Evolutionary conservation across 2,797 vertebrate genomes (phyloP).

Genomic region (Cossypha polioptera): DNA sequence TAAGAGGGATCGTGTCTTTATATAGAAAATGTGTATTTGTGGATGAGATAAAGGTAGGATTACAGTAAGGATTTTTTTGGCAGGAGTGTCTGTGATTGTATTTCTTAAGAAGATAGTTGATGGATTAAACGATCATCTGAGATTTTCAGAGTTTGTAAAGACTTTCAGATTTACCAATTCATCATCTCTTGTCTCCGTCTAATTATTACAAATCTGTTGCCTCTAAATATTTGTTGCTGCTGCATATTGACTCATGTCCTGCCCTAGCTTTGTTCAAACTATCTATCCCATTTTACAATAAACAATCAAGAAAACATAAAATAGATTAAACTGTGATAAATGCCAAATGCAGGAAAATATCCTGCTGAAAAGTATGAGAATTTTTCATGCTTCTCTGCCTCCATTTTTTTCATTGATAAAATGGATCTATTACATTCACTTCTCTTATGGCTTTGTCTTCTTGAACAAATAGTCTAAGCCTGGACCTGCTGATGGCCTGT

Average conservation of each 20-base stretch:
- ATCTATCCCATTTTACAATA: constrained; percentile 2
- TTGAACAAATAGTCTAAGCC: not conserved
- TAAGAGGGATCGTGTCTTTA: constrained; percentile 54
- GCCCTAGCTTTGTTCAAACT: constrained; percentile 22
- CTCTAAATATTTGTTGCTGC: constrained; percentile 51
- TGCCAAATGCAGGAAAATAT: not conserved
- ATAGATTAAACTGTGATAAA: constrained; percentile 43
- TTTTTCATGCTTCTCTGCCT: not conserved
- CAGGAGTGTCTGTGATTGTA: constrained; percentile 51
- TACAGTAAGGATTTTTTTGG: constrained; percentile 50
- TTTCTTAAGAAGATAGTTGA: constrained; percentile 69
- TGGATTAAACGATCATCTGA: constrained; percentile 67
- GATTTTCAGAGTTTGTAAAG: constrained; percentile 67
- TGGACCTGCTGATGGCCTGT: not conserved
- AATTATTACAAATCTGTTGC: constrained; percentile 64
- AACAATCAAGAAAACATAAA: constrained; percentile 40
- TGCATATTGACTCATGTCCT: constrained; percentile 40
- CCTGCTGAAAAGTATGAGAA: not conserved
- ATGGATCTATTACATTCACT: not conserved
- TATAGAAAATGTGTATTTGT: constrained; percentile 58
- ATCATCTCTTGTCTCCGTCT: constrained; percentile 56
- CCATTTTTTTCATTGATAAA: not conserved
- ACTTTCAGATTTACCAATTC: constrained; percentile 66
- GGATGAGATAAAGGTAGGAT: constrained; percentile 64
- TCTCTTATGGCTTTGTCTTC: not conserved